Conservation (phyloP, 37 sponge, comb jelly and placozoan genomes). For the Tethya wilhelma region DNA sequence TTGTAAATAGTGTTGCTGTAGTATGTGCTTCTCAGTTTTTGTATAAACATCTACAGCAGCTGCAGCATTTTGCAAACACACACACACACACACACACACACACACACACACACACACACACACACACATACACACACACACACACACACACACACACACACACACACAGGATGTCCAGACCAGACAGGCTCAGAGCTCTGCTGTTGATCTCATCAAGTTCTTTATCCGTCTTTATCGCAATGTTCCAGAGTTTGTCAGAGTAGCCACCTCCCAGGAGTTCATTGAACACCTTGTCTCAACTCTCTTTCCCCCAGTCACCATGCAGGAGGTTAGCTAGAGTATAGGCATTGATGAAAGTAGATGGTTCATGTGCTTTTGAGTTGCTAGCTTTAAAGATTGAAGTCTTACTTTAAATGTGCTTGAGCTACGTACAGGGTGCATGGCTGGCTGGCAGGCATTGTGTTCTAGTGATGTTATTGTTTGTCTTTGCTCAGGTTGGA, state of each 20-base stretch:
- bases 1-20: no score
- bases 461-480: no score
- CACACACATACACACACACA: constrained; percentile 8
- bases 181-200: constrained; percentile 11
- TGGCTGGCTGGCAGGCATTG: no score
- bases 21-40: no score
- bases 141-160: neutral
- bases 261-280: constrained; percentile 60
- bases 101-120: neutral
- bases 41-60: no score
- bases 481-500: no score
- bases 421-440: no score
- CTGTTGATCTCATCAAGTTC: constrained; percentile 76
- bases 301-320: constrained; percentile 67
- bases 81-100: constrained; percentile 2
- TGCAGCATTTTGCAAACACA: no score
- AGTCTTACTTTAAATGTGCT: no score
- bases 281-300: constrained; percentile 75
- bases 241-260: constrained; percentile 62
- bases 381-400: no score
- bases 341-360: neutral
- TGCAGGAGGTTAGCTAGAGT: neutral
- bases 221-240: constrained; percentile 61
- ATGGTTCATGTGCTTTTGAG: no score
- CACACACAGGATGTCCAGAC: neutral